phyloP scores from a whole-genome alignment of 2,888 invertebrate species.

The Blomia tropicalis region DNA sequence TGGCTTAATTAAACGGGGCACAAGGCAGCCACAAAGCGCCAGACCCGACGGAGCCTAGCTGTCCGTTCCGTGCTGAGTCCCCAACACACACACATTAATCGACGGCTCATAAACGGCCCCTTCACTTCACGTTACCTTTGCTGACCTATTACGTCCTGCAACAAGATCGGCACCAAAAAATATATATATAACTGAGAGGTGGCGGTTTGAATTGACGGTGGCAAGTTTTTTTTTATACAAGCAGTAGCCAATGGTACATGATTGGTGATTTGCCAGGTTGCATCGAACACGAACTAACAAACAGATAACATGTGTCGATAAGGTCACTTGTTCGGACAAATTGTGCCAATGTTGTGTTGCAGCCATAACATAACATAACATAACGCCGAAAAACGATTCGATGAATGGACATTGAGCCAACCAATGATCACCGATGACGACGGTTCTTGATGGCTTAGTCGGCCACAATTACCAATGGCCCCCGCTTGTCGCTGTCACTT shows the following conservation, averaged over 20 bases:
- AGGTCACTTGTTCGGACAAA: constrained; percentile 1
- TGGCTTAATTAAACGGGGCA: constrained; percentile 8
- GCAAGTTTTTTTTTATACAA: too few relatives aligned
- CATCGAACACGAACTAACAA: too few relatives aligned
- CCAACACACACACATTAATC: constrained; percentile 3
- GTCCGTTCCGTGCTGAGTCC: not conserved
- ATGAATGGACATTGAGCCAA: not conserved
- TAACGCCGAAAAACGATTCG: not conserved
- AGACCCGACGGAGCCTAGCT: constrained; percentile 18
- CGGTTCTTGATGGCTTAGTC: not conserved
- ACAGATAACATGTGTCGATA: constrained; percentile 10
- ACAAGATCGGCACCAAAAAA: too few relatives aligned
- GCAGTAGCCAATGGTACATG: too few relatives aligned
- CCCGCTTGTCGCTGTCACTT: not conserved
- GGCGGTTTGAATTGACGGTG: too few relatives aligned
- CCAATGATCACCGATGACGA: not conserved
- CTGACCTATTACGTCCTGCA: too few relatives aligned
- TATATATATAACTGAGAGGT: too few relatives aligned
- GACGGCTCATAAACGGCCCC: too few relatives aligned
- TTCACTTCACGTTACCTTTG: too few relatives aligned
- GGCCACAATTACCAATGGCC: not conserved
- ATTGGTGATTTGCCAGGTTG: too few relatives aligned
- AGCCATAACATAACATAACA: not conserved
- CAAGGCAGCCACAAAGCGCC: not conserved
- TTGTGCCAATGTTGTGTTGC: not conserved